Conservation (phyloP, 2,888 invertebrate species). For the Junonia oenone region DNA sequence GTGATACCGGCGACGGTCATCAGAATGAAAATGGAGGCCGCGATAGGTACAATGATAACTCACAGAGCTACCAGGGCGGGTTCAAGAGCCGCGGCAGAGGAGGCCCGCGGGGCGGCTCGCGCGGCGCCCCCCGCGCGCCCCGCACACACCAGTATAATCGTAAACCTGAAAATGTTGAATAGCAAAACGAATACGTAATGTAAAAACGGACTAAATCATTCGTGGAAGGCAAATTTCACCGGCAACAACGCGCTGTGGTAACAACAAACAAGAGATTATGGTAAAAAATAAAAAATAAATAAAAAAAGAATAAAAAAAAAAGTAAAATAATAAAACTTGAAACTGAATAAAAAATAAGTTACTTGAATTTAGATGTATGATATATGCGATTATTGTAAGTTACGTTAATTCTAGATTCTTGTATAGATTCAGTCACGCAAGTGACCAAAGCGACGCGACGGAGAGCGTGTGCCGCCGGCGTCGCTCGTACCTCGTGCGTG, state of each 20-base stretch:
- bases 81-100: conserved; percentile 77
- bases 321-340: conserved; percentile 77
- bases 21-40: conserved; percentile 73
- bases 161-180: conserved; percentile 60
- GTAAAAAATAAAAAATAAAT: conserved; percentile 63
- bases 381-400: conserved; percentile 77
- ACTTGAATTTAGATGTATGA: conserved; percentile 78
- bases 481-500: conserved; percentile 46
- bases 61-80: conserved; percentile 76
- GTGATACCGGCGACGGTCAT: conserved; percentile 61
- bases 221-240: conserved; percentile 85
- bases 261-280: conserved; percentile 80
- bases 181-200: conserved; percentile 35
- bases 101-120: conserved; percentile 43
- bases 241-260: conserved; percentile 82
- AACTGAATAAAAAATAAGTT: conserved; percentile 78
- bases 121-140: conserved; percentile 46
- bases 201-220: conserved; percentile 68
- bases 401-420: conserved; percentile 74
- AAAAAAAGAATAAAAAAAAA: conserved; percentile 69
- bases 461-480: conserved; percentile 11
- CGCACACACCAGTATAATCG: conserved; percentile 55
- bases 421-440: conserved; percentile 52
- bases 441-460: conserved; percentile 44
- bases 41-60: conserved; percentile 66